A percentile compares a stretch with the other conserved stretches of the same genome.
Conservation (phyloP, 37 sponge, comb jelly and placozoan species). For the Petrosia ficiformis region DNA sequence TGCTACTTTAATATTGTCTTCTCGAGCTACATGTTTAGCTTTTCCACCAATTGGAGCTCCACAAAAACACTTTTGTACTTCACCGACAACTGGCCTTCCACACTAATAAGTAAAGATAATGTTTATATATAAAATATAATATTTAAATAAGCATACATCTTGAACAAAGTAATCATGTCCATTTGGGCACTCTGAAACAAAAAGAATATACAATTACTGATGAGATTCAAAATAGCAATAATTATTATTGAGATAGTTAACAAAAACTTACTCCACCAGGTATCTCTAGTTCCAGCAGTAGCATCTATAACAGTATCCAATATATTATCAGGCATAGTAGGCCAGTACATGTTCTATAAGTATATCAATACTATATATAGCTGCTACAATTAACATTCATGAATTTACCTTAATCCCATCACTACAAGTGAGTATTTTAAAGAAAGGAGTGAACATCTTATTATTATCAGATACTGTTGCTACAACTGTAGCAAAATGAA, state of each 20-base stretch:
- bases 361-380: neutral
- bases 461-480: neutral
- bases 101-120: neutral
- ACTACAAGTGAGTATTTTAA: neutral
- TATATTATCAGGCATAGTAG: neutral
- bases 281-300: neutral
- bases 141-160: neutral
- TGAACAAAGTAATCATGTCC: slow-evolving; percentile 12
- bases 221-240: neutral
- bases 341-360: slow-evolving; percentile 2
- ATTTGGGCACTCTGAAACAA: slow-evolving; percentile 12
- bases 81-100: neutral
- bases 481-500: neutral
- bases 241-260: too few relatives aligned
- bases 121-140: neutral
- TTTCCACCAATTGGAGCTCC: slow-evolving; percentile 8
- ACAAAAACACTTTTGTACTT: slow-evolving; percentile 12
- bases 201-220: neutral
- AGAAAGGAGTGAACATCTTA: neutral
- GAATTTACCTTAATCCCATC: neutral
- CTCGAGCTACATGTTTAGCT: neutral
- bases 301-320: neutral
- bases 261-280: slow-evolving; percentile 9
- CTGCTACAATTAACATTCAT: neutral
- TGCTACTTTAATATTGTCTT: neutral